Evolutionary conservation across 1,140 invertebrate species (phyloP), one percentile per base, ranked within the genome.

Genomic region (Orius laevigatus): DNA sequence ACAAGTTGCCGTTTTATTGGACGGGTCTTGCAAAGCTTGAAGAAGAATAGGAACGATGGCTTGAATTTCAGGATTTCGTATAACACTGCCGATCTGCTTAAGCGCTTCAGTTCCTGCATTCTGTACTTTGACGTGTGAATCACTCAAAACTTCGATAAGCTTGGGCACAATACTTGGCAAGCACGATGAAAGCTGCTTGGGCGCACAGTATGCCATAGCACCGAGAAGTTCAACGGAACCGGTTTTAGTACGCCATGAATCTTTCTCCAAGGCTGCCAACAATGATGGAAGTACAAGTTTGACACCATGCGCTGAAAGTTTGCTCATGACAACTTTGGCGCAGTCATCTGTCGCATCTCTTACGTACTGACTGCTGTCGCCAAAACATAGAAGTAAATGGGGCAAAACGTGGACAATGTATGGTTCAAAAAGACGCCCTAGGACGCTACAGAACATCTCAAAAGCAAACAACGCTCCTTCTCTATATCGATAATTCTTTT

Each of bases 161-260:
- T 94, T 93, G n/a, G 95, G 96, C 18, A 98, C 94, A 63, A 99
- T 97, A 59, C 79, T 92, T 1, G 96, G 96, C 44, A 99, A 70
- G 64, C 93, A 98, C 3, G 91, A 94, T 19, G 92, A 97, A 36
- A 99, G 67, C 65, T 98, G 95, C 65, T 96, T 96, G 0, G 95
- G 95, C 5, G 95, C 94, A 71, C 95, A 98, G 65, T 86, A 95
- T 6, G 93, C 92, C 91, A 95, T 94, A 19, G 90, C 86, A 34
- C 94, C 95, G 0, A 99, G 69, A 41, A 99, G 69, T 63, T 98
- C 93, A 33, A 98, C 90, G 0, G 92, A 95, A 16, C 86, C 90
- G 35, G 89, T 88, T 69, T 99, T 98, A 1, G 95, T 98, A 60
- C 96, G 70, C 96, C 96, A 99, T 1, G 91, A 93, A 69, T 98